A percentile compares a stretch with the other conserved stretches of the same genome.
These are phyloP conservation scores for Siderastrea siderea DNA, from an alignment of 92 coral and sea anemone species.

Conservation along the genomic window DNA sequence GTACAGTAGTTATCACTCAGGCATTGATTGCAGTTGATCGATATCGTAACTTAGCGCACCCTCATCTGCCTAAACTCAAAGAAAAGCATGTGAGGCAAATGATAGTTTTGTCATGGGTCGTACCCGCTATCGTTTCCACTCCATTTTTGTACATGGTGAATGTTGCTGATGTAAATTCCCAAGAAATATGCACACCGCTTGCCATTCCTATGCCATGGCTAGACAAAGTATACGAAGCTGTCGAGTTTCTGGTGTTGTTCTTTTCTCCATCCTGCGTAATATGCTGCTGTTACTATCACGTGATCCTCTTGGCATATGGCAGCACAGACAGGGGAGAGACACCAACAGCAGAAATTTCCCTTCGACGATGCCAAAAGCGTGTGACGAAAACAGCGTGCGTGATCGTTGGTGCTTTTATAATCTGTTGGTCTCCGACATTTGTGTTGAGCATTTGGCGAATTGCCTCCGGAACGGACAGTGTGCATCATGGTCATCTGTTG, in stretches of 20 bases:
- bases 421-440: slow-evolving; percentile 82
- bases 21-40: slow-evolving; percentile 84
- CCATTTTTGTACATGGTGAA: slow-evolving; percentile 69
- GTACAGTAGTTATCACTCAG: slow-evolving; percentile 71
- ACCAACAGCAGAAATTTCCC: slow-evolving; percentile 32
- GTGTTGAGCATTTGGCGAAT: slow-evolving; percentile 63
- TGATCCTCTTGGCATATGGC: slow-evolving; percentile 13
- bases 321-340: slow-evolving; percentile 40
- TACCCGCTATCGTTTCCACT: slow-evolving; percentile 43
- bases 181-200: slow-evolving; percentile 51
- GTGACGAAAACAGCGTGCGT: slow-evolving; percentile 66
- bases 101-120: slow-evolving; percentile 67
- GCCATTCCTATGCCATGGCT: slow-evolving; percentile 68
- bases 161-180: not conserved
- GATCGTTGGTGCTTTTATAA: slow-evolving; percentile 62
- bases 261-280: slow-evolving; percentile 67
- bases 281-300: slow-evolving; percentile 74
- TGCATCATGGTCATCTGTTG: slow-evolving; percentile 47
- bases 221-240: slow-evolving; percentile 68
- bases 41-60: slow-evolving; percentile 73
- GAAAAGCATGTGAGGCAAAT: slow-evolving; percentile 61
- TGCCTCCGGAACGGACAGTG: slow-evolving; percentile 57
- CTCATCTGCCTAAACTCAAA: slow-evolving; percentile 56
- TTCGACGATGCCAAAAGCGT: slow-evolving; percentile 35
- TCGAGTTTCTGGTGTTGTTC: slow-evolving; percentile 54